Evolutionary conservation across 2,888 invertebrate genomes (phyloP), one percentile per base, ranked within the genome.

Genomic region (Formica aserva): DNA sequence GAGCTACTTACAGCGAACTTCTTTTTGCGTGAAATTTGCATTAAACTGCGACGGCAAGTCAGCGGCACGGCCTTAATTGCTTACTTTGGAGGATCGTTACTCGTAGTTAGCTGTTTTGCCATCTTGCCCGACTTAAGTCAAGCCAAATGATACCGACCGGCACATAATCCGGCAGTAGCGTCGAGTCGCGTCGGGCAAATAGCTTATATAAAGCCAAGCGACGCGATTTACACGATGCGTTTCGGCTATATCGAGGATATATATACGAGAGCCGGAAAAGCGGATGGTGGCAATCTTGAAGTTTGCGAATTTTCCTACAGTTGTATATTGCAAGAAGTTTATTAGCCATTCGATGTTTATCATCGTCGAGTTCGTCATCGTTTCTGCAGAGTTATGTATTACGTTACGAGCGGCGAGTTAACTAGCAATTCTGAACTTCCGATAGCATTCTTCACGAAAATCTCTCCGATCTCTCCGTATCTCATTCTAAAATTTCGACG

Each of bases 11-110:
- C 75, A 48, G 57, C 84, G 83, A 87, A 87, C 84, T 86, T 85
- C 83, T 87, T 89, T 88, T 60, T 80, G 82, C 84, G 69, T 81
- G 66, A 41, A 75, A 87, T 85, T 88, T 85, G 65, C 84, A 86
- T 75, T 41, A 55, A 29, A 26, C 66, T 83, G 38, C 62, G 32
- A 48, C 55, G 75, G 38, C 41, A 63, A 71, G 83, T 83, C 77
- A 66, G 52, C 62, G 78, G 52, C 78, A 55, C 57, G 45, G 63
- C 65, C 63, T 75, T 82, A 86, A 89, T 88, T 88, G 67, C 85
- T 84, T 71, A 85, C 75, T 78, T 78, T 71, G 60, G 52, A 71
- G 57, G 77, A 86, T 80, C 82, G 38, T 87, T 75, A 72, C 45
- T 62, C 66, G 81, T 78, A 67, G 78, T 84, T 84, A 78, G 63